Evolutionary conservation across 1,140 invertebrate species (phyloP), one percentile per base, ranked within the genome.

Genomic region (Platorchestia sp.): DNA sequence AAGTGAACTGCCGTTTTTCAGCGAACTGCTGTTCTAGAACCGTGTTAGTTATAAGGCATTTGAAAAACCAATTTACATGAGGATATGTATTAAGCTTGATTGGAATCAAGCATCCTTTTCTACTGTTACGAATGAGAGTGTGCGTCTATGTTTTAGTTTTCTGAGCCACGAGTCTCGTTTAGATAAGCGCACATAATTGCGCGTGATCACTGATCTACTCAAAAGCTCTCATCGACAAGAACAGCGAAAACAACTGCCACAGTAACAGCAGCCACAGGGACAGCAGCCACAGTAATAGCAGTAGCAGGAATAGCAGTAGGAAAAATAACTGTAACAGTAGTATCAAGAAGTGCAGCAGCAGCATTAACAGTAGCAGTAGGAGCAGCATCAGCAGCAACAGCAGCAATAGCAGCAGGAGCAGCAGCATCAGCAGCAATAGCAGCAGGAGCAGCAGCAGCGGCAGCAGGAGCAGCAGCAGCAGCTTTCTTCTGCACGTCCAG

Each of bases 401-500:
- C 86, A 42, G 86, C 86, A 42, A 40, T 7, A 40, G 41, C 86
- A 87, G 86, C 36, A 87, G 86, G 6, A 51, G 19, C 47, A 51
- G 47, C 47, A 51, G 47, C 47, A 51, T 6, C 47, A 51, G 19
- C 47, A 51, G 47, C 47, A 51, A 19, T 19, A 51, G 47, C 47
- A 51, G 19, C 47, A 51, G 47, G 7, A 51, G 86, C 41, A 45
- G 87, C 87, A 40, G 43, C 43, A 22, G 45, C 91, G 47, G 91
- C 43, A 93, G 45, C 91, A 40, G 91, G 1, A 36, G 91, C 91
- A 93, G 91, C 91, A 45, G 91, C 45, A 47, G 43, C 91, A 93
- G 91, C 47, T 93, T 45, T 93, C 91, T 93, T 45, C 45, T 22
- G 91, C 45, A 93, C 45, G 91, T 45, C 43, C 91, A 93, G 91